phyloP scores from a whole-genome alignment of 2,113 vertebrate species.

The Ammodytes dubius region DNA sequence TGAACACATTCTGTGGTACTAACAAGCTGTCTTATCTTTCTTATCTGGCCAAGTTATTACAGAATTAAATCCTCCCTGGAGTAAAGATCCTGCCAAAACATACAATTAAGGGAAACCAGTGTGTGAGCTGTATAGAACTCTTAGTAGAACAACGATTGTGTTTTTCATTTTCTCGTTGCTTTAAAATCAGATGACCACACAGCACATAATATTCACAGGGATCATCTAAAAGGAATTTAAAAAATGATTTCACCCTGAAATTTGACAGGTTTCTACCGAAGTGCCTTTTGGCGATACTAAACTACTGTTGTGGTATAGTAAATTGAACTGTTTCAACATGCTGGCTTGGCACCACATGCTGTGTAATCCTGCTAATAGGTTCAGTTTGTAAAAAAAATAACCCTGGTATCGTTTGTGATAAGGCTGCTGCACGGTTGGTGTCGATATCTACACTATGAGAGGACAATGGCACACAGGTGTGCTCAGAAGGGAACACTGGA shows the following conservation, averaged over 20 bases:
- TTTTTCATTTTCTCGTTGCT: background rate
- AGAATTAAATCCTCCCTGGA: slow-evolving; percentile 17
- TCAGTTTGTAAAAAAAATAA: background rate
- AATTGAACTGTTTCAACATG: background rate
- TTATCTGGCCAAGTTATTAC: background rate
- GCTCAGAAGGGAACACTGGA: background rate
- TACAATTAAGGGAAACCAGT: background rate
- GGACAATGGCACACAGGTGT: background rate
- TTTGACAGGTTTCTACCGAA: background rate
- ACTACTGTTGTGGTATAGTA: background rate
- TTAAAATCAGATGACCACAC: background rate
- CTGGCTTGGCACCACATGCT: background rate
- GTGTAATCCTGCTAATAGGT: background rate
- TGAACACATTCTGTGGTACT: background rate
- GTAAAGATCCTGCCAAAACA: slow-evolving; percentile 2
- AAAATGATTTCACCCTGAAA: background rate
- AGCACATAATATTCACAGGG: background rate
- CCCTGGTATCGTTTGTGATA: background rate
- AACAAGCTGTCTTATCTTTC: background rate
- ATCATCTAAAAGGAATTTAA: background rate
- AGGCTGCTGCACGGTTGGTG: no score
- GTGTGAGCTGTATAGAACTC: background rate
- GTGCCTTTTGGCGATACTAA: background rate
- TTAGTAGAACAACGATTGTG: background rate
- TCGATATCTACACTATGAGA: background rate